phyloP scores from a whole-genome alignment of 1,140 invertebrate species.

The Pachypeltis micranthus region DNA sequence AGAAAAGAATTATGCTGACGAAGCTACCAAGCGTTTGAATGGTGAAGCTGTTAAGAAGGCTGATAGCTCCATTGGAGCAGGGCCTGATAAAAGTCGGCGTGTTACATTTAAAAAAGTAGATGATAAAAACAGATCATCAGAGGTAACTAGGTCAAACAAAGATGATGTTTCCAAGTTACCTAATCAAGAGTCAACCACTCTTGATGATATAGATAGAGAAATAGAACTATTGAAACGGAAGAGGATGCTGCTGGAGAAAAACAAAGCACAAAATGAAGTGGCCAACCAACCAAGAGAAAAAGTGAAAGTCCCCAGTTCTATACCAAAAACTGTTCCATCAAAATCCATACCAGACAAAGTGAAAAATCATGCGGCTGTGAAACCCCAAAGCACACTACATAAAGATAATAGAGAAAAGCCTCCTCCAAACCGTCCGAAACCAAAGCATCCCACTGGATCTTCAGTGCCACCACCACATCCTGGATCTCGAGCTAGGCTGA shows the following conservation, averaged over 20 bases:
- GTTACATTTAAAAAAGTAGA: background rate
- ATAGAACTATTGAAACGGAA: conserved; percentile 18
- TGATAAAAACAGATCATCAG: background rate
- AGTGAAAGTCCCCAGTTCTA: too few species aligned
- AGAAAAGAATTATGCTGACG: background rate
- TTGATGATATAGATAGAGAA: conserved; percentile 17
- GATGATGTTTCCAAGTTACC: background rate
- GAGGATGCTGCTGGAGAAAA: conserved; percentile 7
- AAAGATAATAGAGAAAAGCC: background rate
- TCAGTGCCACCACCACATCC: background rate
- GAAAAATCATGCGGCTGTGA: background rate
- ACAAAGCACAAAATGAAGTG: conserved; percentile 5
- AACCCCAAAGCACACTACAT: background rate
- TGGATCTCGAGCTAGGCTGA: conserved; percentile 7
- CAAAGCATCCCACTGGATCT: background rate
- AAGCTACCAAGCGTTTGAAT: background rate
- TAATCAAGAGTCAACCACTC: background rate
- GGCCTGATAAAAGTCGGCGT: background rate
- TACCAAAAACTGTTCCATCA: conserved; percentile 19
- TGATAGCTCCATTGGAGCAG: background rate
- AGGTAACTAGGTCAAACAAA: background rate
- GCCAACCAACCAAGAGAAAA: conserved; percentile 13
- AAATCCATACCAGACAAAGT: too few species aligned
- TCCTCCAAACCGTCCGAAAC: background rate
- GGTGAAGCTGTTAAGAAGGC: background rate